These are phyloP conservation scores for Amphiura filiformis DNA, from an alignment of 35 echinoderm and acorn worm genomes.

Conservation along the genomic window DNA sequence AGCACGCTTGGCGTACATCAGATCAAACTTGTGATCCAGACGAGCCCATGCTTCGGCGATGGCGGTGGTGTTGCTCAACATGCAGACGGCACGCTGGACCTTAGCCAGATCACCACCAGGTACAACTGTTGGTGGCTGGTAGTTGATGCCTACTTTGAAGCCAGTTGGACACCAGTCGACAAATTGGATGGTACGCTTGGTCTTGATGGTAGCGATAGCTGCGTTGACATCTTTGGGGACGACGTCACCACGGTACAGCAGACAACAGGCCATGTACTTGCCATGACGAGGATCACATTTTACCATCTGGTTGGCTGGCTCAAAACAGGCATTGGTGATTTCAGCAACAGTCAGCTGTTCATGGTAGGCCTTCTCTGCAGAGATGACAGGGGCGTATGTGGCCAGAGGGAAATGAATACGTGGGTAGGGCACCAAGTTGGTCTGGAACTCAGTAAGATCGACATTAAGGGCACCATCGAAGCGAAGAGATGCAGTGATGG, in stretches of 20 bases:
- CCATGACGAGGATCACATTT: slow-evolving; percentile 94
- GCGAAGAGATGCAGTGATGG: too few species aligned
- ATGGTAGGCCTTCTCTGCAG: too few species aligned
- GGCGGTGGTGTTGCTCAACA: slow-evolving; percentile 96
- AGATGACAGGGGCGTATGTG: too few species aligned
- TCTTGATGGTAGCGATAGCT: slow-evolving; percentile 97
- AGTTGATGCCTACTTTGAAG: slow-evolving; percentile 95
- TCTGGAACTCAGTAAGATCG: slow-evolving; percentile 68
- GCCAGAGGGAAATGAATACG: slow-evolving; percentile 74
- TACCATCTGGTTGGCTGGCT: slow-evolving; percentile 91
- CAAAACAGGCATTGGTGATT: slow-evolving; percentile 88
- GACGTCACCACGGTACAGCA: slow-evolving; percentile 86
- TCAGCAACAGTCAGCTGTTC: slow-evolving; percentile 88
- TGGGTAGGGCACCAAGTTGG: slow-evolving; percentile 81
- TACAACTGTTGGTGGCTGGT: slow-evolving; percentile 85
- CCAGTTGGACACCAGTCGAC: slow-evolving; percentile 99
- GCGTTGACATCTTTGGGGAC: slow-evolving; percentile 98
- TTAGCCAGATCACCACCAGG: slow-evolving; percentile 93
- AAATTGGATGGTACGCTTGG: slow-evolving; percentile 97
- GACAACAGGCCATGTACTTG: slow-evolving; percentile 98
- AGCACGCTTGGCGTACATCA: slow-evolving; percentile 96
- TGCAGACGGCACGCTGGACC: slow-evolving; percentile 89
- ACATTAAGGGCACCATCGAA: slow-evolving; percentile 16
- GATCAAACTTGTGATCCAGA: slow-evolving; percentile 95
- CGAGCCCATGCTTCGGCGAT: slow-evolving; percentile 93